Evolutionary conservation across 2,888 invertebrate genomes (phyloP).

Genomic region (Anticlea derivata): DNA sequence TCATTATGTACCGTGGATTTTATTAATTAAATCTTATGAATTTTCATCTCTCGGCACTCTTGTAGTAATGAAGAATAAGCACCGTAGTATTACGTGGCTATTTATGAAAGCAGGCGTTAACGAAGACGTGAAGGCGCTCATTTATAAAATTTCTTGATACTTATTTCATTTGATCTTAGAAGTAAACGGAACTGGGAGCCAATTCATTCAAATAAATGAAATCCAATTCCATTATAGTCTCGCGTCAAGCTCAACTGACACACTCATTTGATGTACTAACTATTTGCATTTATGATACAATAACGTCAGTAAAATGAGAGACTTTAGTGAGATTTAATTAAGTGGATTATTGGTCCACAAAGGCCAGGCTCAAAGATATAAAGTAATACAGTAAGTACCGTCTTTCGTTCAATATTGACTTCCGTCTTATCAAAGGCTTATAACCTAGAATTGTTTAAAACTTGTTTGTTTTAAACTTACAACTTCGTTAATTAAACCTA

Average conservation of each 20-base stretch:
- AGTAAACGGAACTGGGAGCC: constrained; percentile 6
- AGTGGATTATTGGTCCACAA: constrained; percentile 13
- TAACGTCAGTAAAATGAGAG: too few species aligned
- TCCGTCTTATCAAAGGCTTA: background rate
- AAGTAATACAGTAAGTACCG: background rate
- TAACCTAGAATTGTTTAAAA: background rate
- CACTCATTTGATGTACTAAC: too few species aligned
- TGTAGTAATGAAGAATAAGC: constrained; percentile 14
- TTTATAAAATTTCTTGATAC: constrained; percentile 17
- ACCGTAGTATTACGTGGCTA: background rate
- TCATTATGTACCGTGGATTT: constrained; percentile 17
- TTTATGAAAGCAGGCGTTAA: constrained; percentile 22
- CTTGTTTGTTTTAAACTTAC: background rate
- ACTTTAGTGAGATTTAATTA: too few species aligned
- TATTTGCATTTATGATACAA: too few species aligned
- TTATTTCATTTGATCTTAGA: constrained; percentile 32
- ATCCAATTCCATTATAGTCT: too few species aligned
- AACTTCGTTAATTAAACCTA: background rate
- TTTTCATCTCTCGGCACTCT: constrained; percentile 19
- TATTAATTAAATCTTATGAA: constrained; percentile 28
- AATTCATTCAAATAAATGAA: too few species aligned
- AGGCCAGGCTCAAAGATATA: constrained; percentile 8
- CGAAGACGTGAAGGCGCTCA: constrained; percentile 11
- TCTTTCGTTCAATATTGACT: background rate
- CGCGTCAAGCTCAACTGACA: too few species aligned